Base-by-base conservation (phyloP, 2,113 vertebrate species). In the Peromyscus maniculatus region DNA sequence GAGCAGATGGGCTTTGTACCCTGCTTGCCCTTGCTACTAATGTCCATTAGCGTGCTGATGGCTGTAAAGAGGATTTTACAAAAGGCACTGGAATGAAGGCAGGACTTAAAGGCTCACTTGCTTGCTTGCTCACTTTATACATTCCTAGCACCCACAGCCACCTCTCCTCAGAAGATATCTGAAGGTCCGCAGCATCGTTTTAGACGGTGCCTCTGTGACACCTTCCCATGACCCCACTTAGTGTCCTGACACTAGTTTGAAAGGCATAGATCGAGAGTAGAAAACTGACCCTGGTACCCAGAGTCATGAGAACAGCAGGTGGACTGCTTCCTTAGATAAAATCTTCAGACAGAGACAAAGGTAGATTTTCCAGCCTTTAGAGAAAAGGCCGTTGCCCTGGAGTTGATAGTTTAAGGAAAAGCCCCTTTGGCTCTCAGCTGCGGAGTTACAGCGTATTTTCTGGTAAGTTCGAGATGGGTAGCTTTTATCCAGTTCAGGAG, bases 341-440 rank as follows among this genome's bases (percentile, higher is more conserved):
- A 64, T 91, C 91, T 95, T 93, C 80, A 86, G 66, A 94, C 55
- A 71, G 88, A 94, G 62, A 78, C 67, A 62, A 43, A 46, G 10
- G 26, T 43, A 13, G 1, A 31, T 83, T 86, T 75, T 84, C 77
- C 74, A 59, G 66, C 3, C 21, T 12, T 64, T 67, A 71, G 33
- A 55, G n/a, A 57, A 89, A 89, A 95, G 28, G 28, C 36, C 62
- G 15, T 52, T 89, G 26, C 64, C 71, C 59, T 0, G 16, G 77
- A 96, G 67, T 12, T 93, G 82, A 36, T 82, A 49, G 66, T 91
- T 87, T 59, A 87, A 96, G 74, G 95, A 93, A 83, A 91, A 96
- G 39, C 83, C 87, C 17, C 52, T 79, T 93, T 83, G 11, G 36
- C 75, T 80, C 86, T 72, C 1, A 5, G 46, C 66, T 87, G 46